Conservation (phyloP, 2,888 invertebrate species). For the Troides oblongomaculatus region DNA sequence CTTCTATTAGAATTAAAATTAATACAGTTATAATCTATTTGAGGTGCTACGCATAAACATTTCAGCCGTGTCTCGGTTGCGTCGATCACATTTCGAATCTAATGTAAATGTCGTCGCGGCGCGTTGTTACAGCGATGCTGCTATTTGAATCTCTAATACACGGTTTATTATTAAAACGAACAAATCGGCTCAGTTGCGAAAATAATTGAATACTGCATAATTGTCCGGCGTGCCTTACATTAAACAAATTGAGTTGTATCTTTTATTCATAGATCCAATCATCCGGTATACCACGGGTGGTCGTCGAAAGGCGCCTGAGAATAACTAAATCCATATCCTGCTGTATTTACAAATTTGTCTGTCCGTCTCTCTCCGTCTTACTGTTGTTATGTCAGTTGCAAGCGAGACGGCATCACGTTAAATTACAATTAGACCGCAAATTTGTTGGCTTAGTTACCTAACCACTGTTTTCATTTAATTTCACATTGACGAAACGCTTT, state of each 20-base stretch:
- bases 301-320: slow-evolving; percentile 68
- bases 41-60: too few relatives aligned
- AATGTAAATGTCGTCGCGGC: slow-evolving; percentile 9
- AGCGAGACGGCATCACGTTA: slow-evolving; percentile 42
- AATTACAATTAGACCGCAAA: slow-evolving; percentile 51
- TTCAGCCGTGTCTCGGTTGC: too few relatives aligned
- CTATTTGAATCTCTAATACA: slow-evolving; percentile 27
- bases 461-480: slow-evolving; percentile 55
- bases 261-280: slow-evolving; percentile 78
- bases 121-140: slow-evolving; percentile 2
- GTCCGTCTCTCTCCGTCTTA: slow-evolving; percentile 34
- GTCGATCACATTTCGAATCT: background rate
- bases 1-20: too few relatives aligned
- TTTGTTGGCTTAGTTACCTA: slow-evolving; percentile 67
- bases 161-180: slow-evolving; percentile 24
- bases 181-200: slow-evolving; percentile 22
- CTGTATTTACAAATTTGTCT: slow-evolving; percentile 30
- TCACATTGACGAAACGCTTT: slow-evolving; percentile 36
- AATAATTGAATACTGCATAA: slow-evolving; percentile 68
- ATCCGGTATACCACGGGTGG: slow-evolving; percentile 60
- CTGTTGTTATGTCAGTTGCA: slow-evolving; percentile 31
- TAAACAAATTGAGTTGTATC: slow-evolving; percentile 72
- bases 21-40: too few relatives aligned
- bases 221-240: slow-evolving; percentile 55
- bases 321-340: slow-evolving; percentile 56